Evolutionary conservation across 2,113 vertebrate genomes (phyloP).

Genomic region (Ailuropoda melanoleuca): DNA sequence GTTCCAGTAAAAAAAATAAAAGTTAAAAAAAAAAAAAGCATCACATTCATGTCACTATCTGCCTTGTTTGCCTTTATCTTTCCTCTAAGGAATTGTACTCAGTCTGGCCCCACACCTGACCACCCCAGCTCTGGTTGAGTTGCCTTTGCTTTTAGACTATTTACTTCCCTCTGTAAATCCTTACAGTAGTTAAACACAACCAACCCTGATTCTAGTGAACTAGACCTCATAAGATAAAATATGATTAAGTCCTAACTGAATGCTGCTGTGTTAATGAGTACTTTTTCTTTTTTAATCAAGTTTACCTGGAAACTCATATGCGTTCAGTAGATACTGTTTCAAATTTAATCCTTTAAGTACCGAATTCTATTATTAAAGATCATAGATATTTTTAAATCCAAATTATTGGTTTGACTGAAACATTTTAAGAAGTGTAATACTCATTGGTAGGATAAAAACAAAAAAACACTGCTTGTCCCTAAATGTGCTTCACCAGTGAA

Average conservation of each 20-base stretch:
- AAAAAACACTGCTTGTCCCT: not conserved
- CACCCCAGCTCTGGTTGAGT: not conserved
- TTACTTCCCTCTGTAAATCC: not conserved
- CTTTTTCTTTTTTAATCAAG: slow-evolving; percentile 2
- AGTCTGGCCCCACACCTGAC: not conserved
- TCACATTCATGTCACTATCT: not conserved
- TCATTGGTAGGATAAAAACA: not conserved
- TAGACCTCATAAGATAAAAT: not conserved
- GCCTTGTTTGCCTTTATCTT: not conserved
- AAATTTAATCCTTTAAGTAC: not conserved
- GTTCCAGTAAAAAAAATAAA: not conserved
- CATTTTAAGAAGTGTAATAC: not conserved
- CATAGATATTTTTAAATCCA: not conserved
- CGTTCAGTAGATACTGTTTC: not conserved
- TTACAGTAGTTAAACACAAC: not conserved
- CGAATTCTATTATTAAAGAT: not conserved
- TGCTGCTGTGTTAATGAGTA: not conserved
- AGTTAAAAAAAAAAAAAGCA: not conserved
- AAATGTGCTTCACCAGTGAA: not conserved
- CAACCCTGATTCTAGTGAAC: not conserved
- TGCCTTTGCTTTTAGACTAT: not conserved
- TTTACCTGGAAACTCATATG: not conserved
- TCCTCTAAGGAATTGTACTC: not conserved
- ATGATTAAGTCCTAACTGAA: not conserved
- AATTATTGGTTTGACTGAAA: not conserved